Evolutionary conservation across 2,888 invertebrate genomes (phyloP), one percentile per base, ranked within the genome.

Genomic region (Cosmopolites sordidus): DNA sequence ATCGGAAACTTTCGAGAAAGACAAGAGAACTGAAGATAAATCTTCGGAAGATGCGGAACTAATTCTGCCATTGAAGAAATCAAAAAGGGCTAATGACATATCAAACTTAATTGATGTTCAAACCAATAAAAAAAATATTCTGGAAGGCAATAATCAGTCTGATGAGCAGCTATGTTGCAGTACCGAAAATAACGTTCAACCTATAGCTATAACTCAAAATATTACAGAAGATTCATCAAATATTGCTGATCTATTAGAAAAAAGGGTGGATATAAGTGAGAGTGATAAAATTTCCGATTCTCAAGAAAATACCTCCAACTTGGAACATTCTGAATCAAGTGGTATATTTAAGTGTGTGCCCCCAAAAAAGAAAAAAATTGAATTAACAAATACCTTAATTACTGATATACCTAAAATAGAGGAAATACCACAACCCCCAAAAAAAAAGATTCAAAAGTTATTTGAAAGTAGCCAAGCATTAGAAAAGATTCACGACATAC

Each of bases 321-420:
- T n/a, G 14, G 14, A 37, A 14, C 37, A 37, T 3, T 11, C n/a
- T 12, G 40, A 56, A 45, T 15, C 29, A 1, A 39, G 18, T 42
- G 41, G 46, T 16, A 15, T 40, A 17, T 40, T 38, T 6, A 51
- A 51, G 15, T 43, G 58, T 15, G 48, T 58, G 2, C 58, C 58
- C 5, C 58, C 58, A 11, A 58, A 58, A 47, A 58, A 58, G 42
- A 58, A 58, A 44, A 58, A 58, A 42, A 15, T 56, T 14, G 58
- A 54, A 1, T 22, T 14, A n/a, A 2, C 16, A 5, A 44, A 50
- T 40, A 38, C 4, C 15, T 6, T 15, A 16, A 16, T 12, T 5
- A 40, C 16, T 16, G 22, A 22, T 8, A 22, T 22, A 22, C 8
- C 22, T 22, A 43, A 47, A 29, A 45, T 18, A 5, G 48, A 44